Base-by-base conservation (phyloP, 2,797 vertebrate genomes). In the Pachyuromys duprasi region DNA sequence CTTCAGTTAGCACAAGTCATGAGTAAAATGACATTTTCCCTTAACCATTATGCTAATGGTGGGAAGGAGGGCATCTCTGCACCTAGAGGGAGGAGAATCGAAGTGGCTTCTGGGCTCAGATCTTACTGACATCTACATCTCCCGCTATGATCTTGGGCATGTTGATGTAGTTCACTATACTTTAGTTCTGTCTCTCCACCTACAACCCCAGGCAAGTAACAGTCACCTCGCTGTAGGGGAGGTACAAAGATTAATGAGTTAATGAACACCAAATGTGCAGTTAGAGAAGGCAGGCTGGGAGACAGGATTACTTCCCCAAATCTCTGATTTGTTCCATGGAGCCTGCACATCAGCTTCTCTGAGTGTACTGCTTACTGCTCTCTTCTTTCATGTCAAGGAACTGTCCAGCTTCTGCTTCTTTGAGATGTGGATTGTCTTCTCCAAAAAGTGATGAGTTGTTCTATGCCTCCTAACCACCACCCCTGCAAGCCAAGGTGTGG, bases 171-270 rank as follows among this genome's bases (percentile, higher is more conserved):
- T 97, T 97, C 93, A 94, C 97, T 96, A 87, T 95, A 93, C 94
- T 98, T 97, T 96, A 96, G 89, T 93, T 87, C 89, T 95, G 94
- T 98, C 97, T 98, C 91, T 96, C 95, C 91, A 97, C 97, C 97
- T 97, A 94, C 78, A 97, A 97, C 97, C 81, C 53, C 83, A 97
- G 95, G 93, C 94, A 98, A 97, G 97, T 98, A 98, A 97, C 98
- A 98, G 97, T 98, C 98, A 97, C 96, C 96, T 97, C 80, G 0
- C 96, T 94, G 95, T 95, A 97, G 93, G 96, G 94, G 94, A 97
- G 94, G 93, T 98, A 96, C 89, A 95, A 98, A 96, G 97, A 98
- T 96, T 97, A 98, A 97, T 96, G 97, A 97, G 94, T 97, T 98
- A 98, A 98, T 97, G 96, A 97, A 89, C 72, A 96, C 8, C 45